A percentile compares a stretch with the other conserved stretches of the same genome.
These are phyloP conservation scores for Zoanthus gigantus DNA, from an alignment of 92 coral and sea anemone species.

Conservation along the genomic window DNA sequence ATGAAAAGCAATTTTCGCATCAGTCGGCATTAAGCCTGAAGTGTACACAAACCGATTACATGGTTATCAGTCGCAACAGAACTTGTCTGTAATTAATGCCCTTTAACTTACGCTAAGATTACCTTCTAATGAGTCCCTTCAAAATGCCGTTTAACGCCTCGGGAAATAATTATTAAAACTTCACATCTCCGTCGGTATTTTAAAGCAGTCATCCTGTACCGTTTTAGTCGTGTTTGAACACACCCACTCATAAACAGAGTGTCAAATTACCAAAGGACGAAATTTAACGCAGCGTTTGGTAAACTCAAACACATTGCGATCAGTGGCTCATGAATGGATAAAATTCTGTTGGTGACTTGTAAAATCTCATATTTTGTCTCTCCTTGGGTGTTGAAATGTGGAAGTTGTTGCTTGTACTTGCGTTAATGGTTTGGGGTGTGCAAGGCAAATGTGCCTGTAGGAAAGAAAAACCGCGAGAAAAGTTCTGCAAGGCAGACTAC, in stretches of 20 bases:
- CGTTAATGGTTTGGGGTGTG: background rate
- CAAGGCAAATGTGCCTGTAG: background rate
- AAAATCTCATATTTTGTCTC: background rate
- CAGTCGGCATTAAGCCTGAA: background rate
- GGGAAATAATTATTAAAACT: background rate
- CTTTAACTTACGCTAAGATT: background rate
- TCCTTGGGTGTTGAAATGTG: background rate
- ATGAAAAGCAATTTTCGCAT: background rate
- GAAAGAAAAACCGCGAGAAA: background rate
- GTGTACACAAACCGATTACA: background rate
- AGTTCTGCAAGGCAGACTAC: slow-evolving; percentile 27
- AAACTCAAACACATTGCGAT: background rate
- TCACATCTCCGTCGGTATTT: background rate
- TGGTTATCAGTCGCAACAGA: slow-evolving; percentile 3
- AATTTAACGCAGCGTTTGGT: background rate
- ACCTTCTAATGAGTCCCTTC: slow-evolving; percentile 5
- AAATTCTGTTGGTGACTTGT: background rate
- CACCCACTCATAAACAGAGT: slow-evolving; percentile 7
- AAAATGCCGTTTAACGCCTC: slow-evolving; percentile 1
- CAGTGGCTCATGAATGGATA: background rate
- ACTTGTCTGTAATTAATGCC: background rate
- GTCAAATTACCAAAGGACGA: slow-evolving; percentile 13
- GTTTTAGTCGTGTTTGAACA: background rate
- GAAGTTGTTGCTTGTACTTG: slow-evolving; percentile 12
- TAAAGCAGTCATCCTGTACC: background rate